These are phyloP conservation scores for Sebastes glaucus DNA, from an alignment of 2,797 vertebrate genomes.

Conservation along the genomic window DNA sequence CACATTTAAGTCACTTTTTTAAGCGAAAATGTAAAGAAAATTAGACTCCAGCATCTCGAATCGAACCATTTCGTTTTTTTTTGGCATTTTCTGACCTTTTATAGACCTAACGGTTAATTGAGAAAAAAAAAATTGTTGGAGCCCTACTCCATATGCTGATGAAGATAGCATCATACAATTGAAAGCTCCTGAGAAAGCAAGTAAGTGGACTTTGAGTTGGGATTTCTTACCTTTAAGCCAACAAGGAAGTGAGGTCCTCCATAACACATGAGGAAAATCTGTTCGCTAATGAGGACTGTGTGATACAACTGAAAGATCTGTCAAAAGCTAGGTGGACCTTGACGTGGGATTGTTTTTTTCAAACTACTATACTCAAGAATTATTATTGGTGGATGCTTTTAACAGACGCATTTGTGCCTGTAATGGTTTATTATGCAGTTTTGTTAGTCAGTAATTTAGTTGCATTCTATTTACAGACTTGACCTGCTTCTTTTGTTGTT, in stretches of 20 bases:
- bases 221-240: background rate
- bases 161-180: background rate
- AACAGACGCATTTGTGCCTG: background rate
- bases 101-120: background rate
- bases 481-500: slow-evolving; percentile 25
- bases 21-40: too few species aligned
- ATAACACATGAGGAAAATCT: background rate
- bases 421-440: background rate
- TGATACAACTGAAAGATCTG: background rate
- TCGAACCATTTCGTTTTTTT: background rate
- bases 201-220: background rate
- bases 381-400: background rate
- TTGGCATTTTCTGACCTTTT: background rate
- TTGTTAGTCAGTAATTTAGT: slow-evolving; percentile 20
- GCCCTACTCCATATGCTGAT: background rate
- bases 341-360: background rate
- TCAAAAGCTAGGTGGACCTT: background rate
- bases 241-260: too few species aligned
- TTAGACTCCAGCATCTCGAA: too few species aligned
- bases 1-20: accelerated
- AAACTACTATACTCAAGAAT: background rate
- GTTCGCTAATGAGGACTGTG: background rate
- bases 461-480: slow-evolving; percentile 19
- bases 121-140: background rate
- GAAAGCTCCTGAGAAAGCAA: background rate